Conservation (phyloP, 2,113 vertebrate genomes). For the Phyllostomus hastatus region DNA sequence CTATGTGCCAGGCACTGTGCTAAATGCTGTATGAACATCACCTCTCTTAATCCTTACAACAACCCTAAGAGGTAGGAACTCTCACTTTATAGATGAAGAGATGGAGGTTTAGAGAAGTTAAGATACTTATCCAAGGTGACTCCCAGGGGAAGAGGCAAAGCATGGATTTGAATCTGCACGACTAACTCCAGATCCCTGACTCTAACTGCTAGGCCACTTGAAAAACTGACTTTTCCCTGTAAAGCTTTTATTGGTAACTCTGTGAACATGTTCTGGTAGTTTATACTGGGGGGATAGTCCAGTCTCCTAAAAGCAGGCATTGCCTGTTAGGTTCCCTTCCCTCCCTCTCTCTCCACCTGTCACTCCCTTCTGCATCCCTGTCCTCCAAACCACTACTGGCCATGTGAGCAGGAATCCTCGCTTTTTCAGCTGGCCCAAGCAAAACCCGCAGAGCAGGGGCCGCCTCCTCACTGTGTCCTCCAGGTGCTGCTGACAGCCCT, state of each 20-base stretch:
- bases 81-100: neutral
- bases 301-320: neutral
- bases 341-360: neutral
- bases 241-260: neutral
- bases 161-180: neutral
- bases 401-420: neutral
- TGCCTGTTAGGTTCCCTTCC: neutral
- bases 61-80: neutral
- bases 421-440: neutral
- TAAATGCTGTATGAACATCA: neutral
- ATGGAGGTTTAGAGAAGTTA: neutral
- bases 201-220: neutral
- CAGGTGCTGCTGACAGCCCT: neutral
- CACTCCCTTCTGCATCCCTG: neutral
- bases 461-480: neutral
- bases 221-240: neutral
- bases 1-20: neutral
- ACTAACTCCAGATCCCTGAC: neutral
- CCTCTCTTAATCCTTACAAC: neutral
- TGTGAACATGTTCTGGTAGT: neutral
- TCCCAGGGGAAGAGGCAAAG: neutral
- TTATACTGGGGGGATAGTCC: neutral
- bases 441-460: accelerated
- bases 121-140: neutral
- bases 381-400: neutral